These are phyloP conservation scores for Lophotriccus pileatus DNA, from an alignment of 2,797 vertebrate genomes.

Conservation along the genomic window DNA sequence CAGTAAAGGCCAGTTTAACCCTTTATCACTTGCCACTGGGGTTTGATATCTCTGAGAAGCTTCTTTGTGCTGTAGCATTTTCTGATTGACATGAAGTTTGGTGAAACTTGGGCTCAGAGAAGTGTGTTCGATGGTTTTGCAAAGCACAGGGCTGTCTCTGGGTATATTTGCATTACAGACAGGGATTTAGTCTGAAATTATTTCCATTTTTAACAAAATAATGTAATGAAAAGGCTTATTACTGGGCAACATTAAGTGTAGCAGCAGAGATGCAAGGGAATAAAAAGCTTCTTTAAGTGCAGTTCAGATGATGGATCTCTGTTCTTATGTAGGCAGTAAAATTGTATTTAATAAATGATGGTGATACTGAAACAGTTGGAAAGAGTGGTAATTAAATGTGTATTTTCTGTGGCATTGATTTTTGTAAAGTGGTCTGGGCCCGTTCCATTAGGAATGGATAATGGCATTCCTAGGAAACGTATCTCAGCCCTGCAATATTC, in stretches of 20 bases:
- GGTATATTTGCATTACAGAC: background rate
- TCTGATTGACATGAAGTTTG: no score
- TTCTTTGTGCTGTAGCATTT: background rate
- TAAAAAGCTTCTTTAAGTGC: background rate
- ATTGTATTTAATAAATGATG: background rate
- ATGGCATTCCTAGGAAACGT: background rate
- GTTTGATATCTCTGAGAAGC: background rate
- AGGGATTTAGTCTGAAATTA: background rate
- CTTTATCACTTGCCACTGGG: background rate
- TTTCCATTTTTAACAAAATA: background rate
- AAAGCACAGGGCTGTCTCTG: rapidly evolving
- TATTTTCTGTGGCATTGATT: slow-evolving; percentile 36
- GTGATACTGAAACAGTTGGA: background rate
- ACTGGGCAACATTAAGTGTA: background rate
- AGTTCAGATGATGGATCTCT: background rate
- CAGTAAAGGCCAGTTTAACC: background rate
- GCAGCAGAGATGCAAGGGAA: background rate
- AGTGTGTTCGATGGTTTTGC: background rate
- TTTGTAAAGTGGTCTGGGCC: background rate
- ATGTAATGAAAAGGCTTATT: background rate
- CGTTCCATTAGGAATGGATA: background rate
- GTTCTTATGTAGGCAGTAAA: background rate
- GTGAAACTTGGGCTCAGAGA: background rate
- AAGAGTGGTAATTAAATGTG: background rate
- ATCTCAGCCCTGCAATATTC: background rate